Percentiles rank a stretch among this genome's conserved stretches.
These are phyloP conservation scores for Tenebrio molitor DNA, from an alignment of 1,140 invertebrate genomes.

Conservation along the genomic window DNA sequence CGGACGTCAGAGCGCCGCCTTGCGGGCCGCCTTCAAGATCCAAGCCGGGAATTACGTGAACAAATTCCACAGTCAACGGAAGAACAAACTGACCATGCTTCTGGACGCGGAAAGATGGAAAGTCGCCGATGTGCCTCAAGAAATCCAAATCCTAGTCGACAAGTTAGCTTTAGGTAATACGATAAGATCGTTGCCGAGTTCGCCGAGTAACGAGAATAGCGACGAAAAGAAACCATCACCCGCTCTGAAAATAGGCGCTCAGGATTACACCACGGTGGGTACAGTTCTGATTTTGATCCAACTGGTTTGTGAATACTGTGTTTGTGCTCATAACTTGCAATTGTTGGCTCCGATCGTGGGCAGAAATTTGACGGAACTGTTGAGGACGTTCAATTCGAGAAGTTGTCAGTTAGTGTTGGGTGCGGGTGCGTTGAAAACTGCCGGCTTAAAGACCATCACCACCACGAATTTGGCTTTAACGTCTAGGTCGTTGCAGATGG, in stretches of 20 bases:
- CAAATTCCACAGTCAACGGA: conserved; percentile 90
- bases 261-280: conserved; percentile 89
- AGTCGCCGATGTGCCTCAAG: conserved; percentile 88
- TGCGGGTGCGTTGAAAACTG: conserved; percentile 93
- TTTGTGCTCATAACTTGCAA: conserved; percentile 78
- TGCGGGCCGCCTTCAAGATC: conserved; percentile 88
- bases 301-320: conserved; percentile 92
- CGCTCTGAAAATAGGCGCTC: conserved; percentile 80
- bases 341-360: conserved; percentile 78
- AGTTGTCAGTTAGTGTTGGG: conserved; percentile 95
- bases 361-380: conserved; percentile 87
- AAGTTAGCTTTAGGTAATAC: conserved; percentile 72
- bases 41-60: conserved; percentile 93
- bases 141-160: conserved; percentile 89
- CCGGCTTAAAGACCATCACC: conserved; percentile 96
- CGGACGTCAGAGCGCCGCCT: conserved; percentile 82
- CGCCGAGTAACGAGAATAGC: conserved; percentile 52
- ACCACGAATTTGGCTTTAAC: conserved; percentile 94
- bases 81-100: conserved; percentile 85
- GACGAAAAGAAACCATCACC: conserved; percentile 62
- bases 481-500: conserved; percentile 86
- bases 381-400: conserved; percentile 92
- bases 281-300: conserved; percentile 87
- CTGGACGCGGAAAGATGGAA: conserved; percentile 96
- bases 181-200: conserved; percentile 59